Evolutionary conservation across 1,140 invertebrate species (phyloP), one percentile per base, ranked within the genome.

Genomic region (Hylaeus anthracinus): DNA sequence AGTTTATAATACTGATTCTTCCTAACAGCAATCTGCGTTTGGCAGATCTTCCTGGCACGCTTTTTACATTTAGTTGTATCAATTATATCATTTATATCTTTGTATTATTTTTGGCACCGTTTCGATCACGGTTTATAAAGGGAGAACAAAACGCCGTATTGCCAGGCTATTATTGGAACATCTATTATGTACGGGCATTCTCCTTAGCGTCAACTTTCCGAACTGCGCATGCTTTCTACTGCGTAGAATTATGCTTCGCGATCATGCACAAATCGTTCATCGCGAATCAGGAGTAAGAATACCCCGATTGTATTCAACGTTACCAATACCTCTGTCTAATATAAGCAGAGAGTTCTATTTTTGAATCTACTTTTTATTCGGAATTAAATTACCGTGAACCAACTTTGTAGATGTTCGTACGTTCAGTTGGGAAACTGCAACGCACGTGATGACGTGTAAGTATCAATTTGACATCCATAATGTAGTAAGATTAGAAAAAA

Each of bases 71-170:
- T 65, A 81, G 67, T 76, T 76, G 61, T 51, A 61, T 79, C 51
- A 81, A 76, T 75, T 80, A 76, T 84, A 76, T 81, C 56, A 72
- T 15, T 73, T 74, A 75, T 83, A 72, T 80, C 41, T 81, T 70
- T 85, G 72, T 84, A 72, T 84, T 76, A 84, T 82, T 79, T 84
- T 48, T 84, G 55, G 67, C 69, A 70, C 48, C 45, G 45, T 39
- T 74, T 14, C 51, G 12, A 26, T 10, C 14, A n/a, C 10, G 45
- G 78, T 83, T 26, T 71, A 58, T 72, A 61, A 69, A 64, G 14
- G 45, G 65, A 70, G 26, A 69, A 15, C 70, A 14, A 56, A 9
- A 45, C 48, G 37, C 55, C 41, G 51, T 51, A 39, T 48, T 72
- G 63, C 48, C 61, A 63, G 37, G 63, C n/a, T 37, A 43, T 63